Evolutionary conservation across 2,888 invertebrate genomes (phyloP).

Genomic region (Digitonthophagus gazella): DNA sequence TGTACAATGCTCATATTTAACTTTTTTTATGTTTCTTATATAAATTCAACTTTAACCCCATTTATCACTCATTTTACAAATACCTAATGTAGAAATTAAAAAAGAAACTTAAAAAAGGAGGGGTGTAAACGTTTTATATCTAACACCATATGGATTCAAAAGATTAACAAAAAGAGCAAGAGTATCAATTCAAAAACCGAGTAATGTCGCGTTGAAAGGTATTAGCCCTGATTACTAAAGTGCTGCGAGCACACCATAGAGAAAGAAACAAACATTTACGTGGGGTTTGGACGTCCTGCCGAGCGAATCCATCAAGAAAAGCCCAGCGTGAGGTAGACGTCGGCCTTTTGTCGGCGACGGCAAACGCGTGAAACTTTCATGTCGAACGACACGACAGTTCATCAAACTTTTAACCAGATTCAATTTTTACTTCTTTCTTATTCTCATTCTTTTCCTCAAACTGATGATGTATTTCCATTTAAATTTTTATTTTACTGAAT

Average conservation of each 20-base stretch:
- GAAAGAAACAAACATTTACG: slow-evolving; percentile 12
- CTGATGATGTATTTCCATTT: too few species aligned
- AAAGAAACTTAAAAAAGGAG: too few species aligned
- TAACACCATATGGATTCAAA: not conserved
- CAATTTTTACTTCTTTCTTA: too few species aligned
- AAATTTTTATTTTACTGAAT: too few species aligned
- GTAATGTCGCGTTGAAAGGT: not conserved
- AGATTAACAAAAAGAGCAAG: not conserved
- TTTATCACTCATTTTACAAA: too few species aligned
- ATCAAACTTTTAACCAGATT: too few species aligned
- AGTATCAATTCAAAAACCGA: not conserved
- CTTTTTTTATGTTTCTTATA: too few species aligned
- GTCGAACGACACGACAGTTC: not conserved
- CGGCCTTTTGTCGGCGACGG: slow-evolving; percentile 24
- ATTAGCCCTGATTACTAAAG: not conserved
- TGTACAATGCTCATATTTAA: too few species aligned
- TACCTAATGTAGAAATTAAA: too few species aligned
- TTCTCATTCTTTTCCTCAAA: too few species aligned
- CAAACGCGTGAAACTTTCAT: slow-evolving; percentile 11
- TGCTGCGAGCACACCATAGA: not conserved
- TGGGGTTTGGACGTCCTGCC: slow-evolving; percentile 38
- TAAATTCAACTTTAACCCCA: too few species aligned
- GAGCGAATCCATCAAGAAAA: slow-evolving; percentile 45
- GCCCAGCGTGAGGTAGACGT: slow-evolving; percentile 25
- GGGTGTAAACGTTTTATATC: not conserved